Percentiles rank a stretch among this genome's conserved stretches.
Conservation (phyloP, 2,888 invertebrate genomes). For the Hofmannophila pseudospretella region DNA sequence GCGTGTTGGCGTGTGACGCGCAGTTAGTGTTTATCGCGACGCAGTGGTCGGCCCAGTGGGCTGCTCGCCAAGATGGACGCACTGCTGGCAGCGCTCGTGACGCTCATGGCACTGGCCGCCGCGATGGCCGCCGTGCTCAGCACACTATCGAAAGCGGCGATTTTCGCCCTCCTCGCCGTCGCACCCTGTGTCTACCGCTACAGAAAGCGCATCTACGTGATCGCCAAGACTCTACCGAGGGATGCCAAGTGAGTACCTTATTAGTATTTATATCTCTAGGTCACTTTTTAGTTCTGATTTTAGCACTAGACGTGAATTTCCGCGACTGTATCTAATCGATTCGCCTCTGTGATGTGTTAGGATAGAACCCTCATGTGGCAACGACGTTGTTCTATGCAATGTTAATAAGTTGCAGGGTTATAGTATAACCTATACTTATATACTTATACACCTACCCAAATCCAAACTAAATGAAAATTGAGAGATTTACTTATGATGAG, state of each 20-base stretch:
- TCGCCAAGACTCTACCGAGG: slow-evolving; percentile 81
- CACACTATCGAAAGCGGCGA: slow-evolving; percentile 83
- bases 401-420: no score
- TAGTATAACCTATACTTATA: no score
- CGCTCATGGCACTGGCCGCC: slow-evolving; percentile 72
- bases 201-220: slow-evolving; percentile 78
- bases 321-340: no score
- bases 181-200: slow-evolving; percentile 75
- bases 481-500: no score
- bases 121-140: slow-evolving; percentile 78
- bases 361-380: no score
- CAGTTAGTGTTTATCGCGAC: slow-evolving; percentile 32
- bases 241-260: slow-evolving; percentile 80
- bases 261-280: not conserved
- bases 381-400: no score
- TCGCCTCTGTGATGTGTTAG: no score
- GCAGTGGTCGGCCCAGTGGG: slow-evolving; percentile 60
- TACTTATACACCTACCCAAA: no score
- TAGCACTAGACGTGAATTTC: no score
- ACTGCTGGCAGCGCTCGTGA: slow-evolving; percentile 70
- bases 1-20: slow-evolving; percentile 33
- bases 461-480: no score
- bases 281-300: slow-evolving; percentile 4
- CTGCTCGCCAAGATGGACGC: slow-evolving; percentile 72
- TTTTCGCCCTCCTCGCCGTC: slow-evolving; percentile 79